Base-by-base conservation (phyloP, 2,113 vertebrate genomes). In the Condylura cristata region DNA sequence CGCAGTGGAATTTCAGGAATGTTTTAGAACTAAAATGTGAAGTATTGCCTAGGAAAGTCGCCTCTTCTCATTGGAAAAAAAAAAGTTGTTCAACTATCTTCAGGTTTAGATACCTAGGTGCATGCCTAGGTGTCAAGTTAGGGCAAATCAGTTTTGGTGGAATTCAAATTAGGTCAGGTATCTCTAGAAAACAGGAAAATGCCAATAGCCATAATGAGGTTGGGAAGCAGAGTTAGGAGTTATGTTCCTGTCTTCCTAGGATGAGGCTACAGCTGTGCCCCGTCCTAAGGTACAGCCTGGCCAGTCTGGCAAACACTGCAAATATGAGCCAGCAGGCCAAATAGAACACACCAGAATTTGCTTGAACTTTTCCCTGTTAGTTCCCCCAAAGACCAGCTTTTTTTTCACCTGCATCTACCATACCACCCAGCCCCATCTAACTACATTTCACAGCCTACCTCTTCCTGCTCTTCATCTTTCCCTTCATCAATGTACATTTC, bases 1-100 rank as follows among this genome's bases (percentile, higher is more conserved):
- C 39, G n/a, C n/a, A 44, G 48, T 78, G 85, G 92, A 82, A 88
- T 90, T 56, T 66, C 24, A 87, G 20, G 32, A 78, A 89, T 78
- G n/a, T 2, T 4, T 1, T 37, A 92, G 39, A 60, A 32, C 11
- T 75, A 2, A 78, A 81, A 34, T 2, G 2, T 11, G 30, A 93
- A 88, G 20, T 9, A 1, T 41, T 74, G 32, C 41, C 56, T 41
- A 56, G 72, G 61, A 41, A 85, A 92, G 72, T 53, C 65, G 41
- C 32, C 18, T 92, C 75, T 44, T 20, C 37, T 75, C 30, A 11
- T n/a, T 48, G 13, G 26, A 70, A 72, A 46, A 53, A 84, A 44
- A 63, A 78, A 51, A 85, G 24, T 48, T 30, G 6, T 79, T 83
- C 91, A 18, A 93, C 61, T 89, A 61, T 22, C 84, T 88, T 39